Evolutionary conservation across 2,888 invertebrate species (phyloP), one percentile per base, ranked within the genome.

Genomic region (Ophion slaviceki): DNA sequence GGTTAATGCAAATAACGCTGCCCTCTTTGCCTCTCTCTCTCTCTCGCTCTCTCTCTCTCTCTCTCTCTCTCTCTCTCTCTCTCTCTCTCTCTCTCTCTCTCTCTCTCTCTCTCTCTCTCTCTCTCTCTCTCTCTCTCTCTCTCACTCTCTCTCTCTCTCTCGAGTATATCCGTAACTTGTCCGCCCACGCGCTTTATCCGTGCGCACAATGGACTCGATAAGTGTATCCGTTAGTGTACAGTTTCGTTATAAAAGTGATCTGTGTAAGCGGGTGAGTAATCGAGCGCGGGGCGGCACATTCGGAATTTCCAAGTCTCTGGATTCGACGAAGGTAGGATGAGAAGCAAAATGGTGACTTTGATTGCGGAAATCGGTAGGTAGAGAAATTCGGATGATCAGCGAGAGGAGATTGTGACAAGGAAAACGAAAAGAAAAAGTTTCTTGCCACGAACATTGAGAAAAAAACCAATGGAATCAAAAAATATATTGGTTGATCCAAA

Each of bases 141-240:
- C 14, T 53, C 53, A 1, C 17, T 47, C 47, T 47, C 47, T 47
- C 47, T 47, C 47, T 47, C 81, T 84, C 87, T 86, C 85, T 83
- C 86, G 85, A 79, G 53, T 36, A 75, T 81, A 84, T 87, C 80
- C 82, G 53, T 53, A 81, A 86, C 87, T 75, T 80, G 87, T 87
- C 80, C 87, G 87, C 88, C 88, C 71, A 88, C 87, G 84, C 45
- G 53, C 53, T 53, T 53, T 17, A 67, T 66, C 47, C 61, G 57
- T 75, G 70, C 45, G 45, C 62, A 72, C 80, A 75, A 62, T 71
- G 47, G 59, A 79, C 74, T 11, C 77, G 77, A 77, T 77, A 57
- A 67, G 77, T 80, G 72, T 81, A 85, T 81, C 70, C 78, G 36
- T 59, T 81, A 74, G 40, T 14, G 53, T 53, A 53, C 53, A 53